phyloP scores from a whole-genome alignment of 2,113 vertebrate genomes.

The Carettochelys insculpta region DNA sequence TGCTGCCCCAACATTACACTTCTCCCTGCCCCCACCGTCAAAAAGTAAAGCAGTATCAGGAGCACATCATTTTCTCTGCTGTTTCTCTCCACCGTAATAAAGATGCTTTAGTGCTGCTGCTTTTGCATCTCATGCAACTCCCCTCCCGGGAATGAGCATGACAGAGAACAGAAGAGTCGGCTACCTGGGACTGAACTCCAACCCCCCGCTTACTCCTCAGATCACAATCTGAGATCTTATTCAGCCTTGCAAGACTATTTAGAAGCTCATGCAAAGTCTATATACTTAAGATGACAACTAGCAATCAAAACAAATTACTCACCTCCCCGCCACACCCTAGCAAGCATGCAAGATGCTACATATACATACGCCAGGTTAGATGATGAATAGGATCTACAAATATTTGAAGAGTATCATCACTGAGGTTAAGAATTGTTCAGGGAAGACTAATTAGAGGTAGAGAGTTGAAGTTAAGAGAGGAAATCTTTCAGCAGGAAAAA shows the following conservation, averaged over 20 bases:
- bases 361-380: neutral
- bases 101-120: neutral
- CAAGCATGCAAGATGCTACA: neutral
- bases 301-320: neutral
- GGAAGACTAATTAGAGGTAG: neutral
- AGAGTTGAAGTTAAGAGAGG: neutral
- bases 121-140: neutral
- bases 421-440: neutral
- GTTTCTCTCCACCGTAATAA: neutral
- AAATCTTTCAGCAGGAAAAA: accelerated
- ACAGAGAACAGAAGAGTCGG: neutral
- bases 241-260: neutral
- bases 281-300: neutral
- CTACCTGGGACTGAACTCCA: neutral
- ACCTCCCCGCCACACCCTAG: too few relatives aligned
- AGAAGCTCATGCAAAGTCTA: constrained; percentile 4
- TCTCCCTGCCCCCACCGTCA: too few relatives aligned
- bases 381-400: neutral
- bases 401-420: neutral
- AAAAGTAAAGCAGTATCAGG: neutral
- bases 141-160: neutral
- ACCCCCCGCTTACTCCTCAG: neutral
- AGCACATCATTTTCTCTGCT: neutral
- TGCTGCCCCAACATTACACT: neutral
- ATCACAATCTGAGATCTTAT: neutral